Conservation (phyloP, 1,140 invertebrate genomes). For the Aphidius ervi region DNA sequence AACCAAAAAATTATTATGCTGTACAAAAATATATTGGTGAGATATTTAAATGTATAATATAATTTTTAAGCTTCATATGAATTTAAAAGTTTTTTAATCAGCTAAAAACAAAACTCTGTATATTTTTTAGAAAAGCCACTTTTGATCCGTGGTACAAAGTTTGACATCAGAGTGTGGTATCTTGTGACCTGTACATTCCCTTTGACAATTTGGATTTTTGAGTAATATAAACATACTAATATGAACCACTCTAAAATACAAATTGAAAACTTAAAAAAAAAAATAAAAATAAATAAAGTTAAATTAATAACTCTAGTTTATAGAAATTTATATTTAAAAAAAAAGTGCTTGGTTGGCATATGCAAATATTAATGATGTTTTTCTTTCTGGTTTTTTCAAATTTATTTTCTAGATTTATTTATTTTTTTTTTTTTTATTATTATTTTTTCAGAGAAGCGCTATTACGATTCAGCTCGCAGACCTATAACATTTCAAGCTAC, state of each 20-base stretch:
- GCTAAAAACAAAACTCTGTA: constrained; percentile 7
- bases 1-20: constrained; percentile 69
- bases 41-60: constrained; percentile 18
- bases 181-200: constrained; percentile 78
- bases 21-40: constrained; percentile 92
- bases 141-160: constrained; percentile 85
- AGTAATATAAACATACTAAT: constrained; percentile 44
- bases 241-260: no score
- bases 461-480: constrained; percentile 84
- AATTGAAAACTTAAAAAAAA: no score
- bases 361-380: no score
- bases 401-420: neutral
- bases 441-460: constrained; percentile 66
- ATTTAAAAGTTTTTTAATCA: constrained; percentile 1
- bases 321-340: no score
- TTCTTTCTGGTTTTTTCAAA: no score
- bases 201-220: constrained; percentile 86
- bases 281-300: no score
- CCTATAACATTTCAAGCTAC: constrained; percentile 76
- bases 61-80: no score
- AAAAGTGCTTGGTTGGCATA: no score
- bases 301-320: no score
- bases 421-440: constrained; percentile 17
- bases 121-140: constrained; percentile 67
- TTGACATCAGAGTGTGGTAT: constrained; percentile 89